Evolutionary conservation across 2,888 invertebrate genomes (phyloP), one percentile per base, ranked within the genome.

Genomic region (Lithophane socia): DNA sequence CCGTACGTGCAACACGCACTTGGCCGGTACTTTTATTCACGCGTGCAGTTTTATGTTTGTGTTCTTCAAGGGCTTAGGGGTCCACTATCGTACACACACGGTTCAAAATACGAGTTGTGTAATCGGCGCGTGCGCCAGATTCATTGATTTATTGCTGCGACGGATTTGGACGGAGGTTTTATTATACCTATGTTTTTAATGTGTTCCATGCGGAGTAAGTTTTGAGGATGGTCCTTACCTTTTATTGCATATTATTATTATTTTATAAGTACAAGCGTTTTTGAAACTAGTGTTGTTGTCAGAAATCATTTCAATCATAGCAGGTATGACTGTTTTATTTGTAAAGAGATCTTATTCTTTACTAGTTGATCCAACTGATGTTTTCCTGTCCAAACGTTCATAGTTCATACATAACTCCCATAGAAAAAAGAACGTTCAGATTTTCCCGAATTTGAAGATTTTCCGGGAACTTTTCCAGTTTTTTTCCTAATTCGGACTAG

Each of bases 101-200:
- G 54, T 47, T 58, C 29, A 65, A 44, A 58, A 54, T n/a, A 54
- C 16, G 44, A 54, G 18, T 63, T 60, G 54, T 64, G 21, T 65
- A 54, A 69, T 29, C 42, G 75, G 54, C 69, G 75, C 75, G 75
- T 80, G 80, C 80, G 74, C 68, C 13, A 13, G 52, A 10, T 78
- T n/a, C 21, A 69, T 69, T 80, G 68, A 80, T 79, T 80, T 74
- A 74, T 80, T 64, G 52, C 37, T 68, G 24, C 18, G 80, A 65
- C 58, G 58, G 21, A 58, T 80, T 64, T 56, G 13, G 21, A 54
- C 47, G 29, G 0, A 56, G 13, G 1, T 29, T 29, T 49, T 68
- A 61, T 73, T 12, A 18, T 63, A 37, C 5, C 37, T 37, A 61
- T 54, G 12, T 42, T 66, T 66, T 58, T 52, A 13, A 29, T 60